Conservation (phyloP, 2,113 vertebrate species). For the Sorex fumeus region DNA sequence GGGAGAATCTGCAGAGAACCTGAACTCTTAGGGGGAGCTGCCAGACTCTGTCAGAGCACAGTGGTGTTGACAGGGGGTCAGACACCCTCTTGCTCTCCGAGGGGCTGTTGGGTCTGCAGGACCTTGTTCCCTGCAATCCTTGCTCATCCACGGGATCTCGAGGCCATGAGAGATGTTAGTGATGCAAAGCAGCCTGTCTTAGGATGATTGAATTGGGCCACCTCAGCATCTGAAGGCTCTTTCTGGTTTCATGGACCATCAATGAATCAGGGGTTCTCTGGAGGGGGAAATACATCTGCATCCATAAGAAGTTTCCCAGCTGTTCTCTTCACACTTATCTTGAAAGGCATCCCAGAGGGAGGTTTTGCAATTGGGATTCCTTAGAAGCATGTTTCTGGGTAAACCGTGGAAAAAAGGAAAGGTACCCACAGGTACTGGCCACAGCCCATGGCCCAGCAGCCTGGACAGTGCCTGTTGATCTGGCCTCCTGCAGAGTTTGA, state of each 20-base stretch:
- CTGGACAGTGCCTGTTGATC: not conserved
- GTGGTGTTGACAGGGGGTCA: not conserved
- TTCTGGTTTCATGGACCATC: not conserved
- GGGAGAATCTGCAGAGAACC: no score
- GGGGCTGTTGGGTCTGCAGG: not conserved
- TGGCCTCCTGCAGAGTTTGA: not conserved
- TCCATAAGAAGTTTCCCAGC: not conserved
- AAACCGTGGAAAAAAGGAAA: slow-evolving; percentile 16
- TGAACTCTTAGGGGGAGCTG: not conserved
- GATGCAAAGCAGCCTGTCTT: not conserved
- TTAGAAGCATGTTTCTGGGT: slow-evolving; percentile 7
- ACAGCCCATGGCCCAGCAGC: not conserved
- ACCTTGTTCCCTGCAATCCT: not conserved
- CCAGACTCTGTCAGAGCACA: not conserved
- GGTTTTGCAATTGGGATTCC: not conserved
- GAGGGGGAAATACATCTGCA: not conserved
- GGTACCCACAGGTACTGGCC: not conserved
- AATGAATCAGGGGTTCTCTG: not conserved
- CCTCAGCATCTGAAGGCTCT: not conserved
- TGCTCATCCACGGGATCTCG: not conserved
- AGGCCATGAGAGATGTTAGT: not conserved
- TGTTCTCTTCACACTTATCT: not conserved
- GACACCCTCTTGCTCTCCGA: not conserved
- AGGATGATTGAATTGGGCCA: not conserved
- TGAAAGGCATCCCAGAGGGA: not conserved